Base-by-base conservation (phyloP, 2,888 invertebrate genomes). In the Slavum lentiscoides region DNA sequence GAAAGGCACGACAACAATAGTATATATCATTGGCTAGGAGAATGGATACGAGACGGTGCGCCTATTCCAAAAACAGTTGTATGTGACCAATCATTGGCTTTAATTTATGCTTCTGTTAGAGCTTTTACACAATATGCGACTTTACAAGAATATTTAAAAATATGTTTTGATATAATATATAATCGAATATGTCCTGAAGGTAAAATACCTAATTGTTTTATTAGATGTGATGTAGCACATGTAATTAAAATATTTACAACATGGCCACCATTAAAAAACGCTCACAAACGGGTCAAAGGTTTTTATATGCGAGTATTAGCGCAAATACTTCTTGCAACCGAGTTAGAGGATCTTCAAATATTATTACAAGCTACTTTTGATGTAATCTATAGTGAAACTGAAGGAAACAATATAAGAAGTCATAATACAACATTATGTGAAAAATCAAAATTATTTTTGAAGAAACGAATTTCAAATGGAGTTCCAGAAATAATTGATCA, bases 61-160 rank as follows among this genome's bases (percentile, higher is more conserved):
- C 43, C 43, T 3, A n/a, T 21, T n/a, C 80, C 80, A 13, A 80
- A 80, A 80, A 8, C 19, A 70, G 80, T 80, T 11, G 8, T 80
- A 58, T 43, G 43, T 49, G 70, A 80, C 13, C 30, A 43, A 17
- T 80, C 69, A 9, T 53, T 69, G 2, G 61, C 80, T 4, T 30
- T 80, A 9, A 62, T 70, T 17, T 3, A 2, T 4, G 77, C 77
- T 21, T 61, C 53, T 23, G 59, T 59, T 3, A 68, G 64, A 17
- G 62, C 69, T 5, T 80, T 70, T 53, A 80, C 70, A 2, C 70
- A 77, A 43, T 62, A 68, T 49, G 43, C 39, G n/a, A 59, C 30
- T 70, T 55, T 77, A 21, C n/a, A 59, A 21, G 59, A 59, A 21
- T 59, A 59, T 59, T 21, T 59, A 39, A 21, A 43, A 21, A 67